A percentile compares a stretch with the other conserved stretches of the same genome.
Conservation (phyloP, 2,888 invertebrate genomes). For the Amphiduros pacificus region DNA sequence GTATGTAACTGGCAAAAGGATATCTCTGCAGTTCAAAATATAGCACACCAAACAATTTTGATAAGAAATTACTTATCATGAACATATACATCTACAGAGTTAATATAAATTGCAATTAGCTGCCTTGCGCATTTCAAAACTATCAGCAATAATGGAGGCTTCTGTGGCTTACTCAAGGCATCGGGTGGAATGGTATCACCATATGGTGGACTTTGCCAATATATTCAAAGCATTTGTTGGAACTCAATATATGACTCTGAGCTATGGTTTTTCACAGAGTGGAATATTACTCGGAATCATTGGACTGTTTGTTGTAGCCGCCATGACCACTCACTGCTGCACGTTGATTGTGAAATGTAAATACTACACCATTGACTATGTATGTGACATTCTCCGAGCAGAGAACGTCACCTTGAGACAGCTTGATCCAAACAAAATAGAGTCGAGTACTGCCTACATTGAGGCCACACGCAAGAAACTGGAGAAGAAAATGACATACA, state of each 20-base stretch:
- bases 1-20: too few species aligned
- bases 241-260: conserved; percentile 49
- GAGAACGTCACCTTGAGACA: neutral
- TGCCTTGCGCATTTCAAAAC: too few species aligned
- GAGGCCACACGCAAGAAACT: conserved; percentile 4
- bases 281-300: too few species aligned
- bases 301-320: conserved; percentile 43
- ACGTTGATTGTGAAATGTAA: conserved; percentile 52
- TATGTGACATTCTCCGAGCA: neutral
- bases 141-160: too few species aligned
- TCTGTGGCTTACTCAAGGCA: too few species aligned
- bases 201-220: conserved; percentile 52
- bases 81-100: too few species aligned
- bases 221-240: conserved; percentile 57
- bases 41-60: too few species aligned
- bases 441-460: neutral
- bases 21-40: too few species aligned
- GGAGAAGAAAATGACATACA: conserved; percentile 32
- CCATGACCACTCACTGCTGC: conserved; percentile 53
- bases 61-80: too few species aligned
- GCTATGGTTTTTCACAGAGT: too few species aligned
- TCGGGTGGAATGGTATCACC: conserved; percentile 19
- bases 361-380: conserved; percentile 35
- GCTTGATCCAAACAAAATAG: neutral
- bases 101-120: too few species aligned